Base-by-base conservation (phyloP, 2,888 invertebrate genomes). In the Bombylius major region DNA sequence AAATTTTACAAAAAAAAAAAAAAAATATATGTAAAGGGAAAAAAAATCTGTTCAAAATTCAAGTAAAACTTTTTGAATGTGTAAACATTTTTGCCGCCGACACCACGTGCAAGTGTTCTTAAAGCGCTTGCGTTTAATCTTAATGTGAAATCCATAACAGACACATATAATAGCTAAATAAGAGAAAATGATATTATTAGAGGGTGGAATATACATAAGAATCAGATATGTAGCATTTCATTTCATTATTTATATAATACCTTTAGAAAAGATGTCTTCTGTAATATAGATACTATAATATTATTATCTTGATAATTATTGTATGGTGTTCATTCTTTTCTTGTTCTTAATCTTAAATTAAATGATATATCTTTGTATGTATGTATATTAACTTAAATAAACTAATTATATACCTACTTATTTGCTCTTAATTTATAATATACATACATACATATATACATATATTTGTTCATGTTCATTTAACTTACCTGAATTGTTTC, bases 401-500 rank as follows among this genome's bases (percentile, higher is more conserved):
- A 42, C 8, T 42, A 42, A 11, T 6, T 36, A 36, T 36, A 36
- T 36, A 36, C 36, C 1, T 6, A 36, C 36, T 8, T 6, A 36
- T 36, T 8, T 36, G 7, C 36, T 36, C 9, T 8, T 8, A 36
- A 36, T 8, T 36, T 36, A 36, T 36, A 8, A 8, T 5, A 36
- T 36, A 36, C 36, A 36, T 36, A 36, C 36, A 6, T 5, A 36
- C 8, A 6, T 36, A 36, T 4, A 1, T 36, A 9, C 6, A 36
- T 8, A 36, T 9, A 36, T 36, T 8, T 36, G 36, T 36, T 8
- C 9, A 9, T 36, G 9, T 36, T 8, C 36, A 8, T 36, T 36
- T 36, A 36, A 70, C 72, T 71, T 68, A 73, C 73, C 73, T 72
- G 71, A 64, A 73, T 73, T 62, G 73, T 73, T 72, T 73, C 73